Conservation (phyloP, 2,113 vertebrate genomes). For the Ceyx margarethae region DNA sequence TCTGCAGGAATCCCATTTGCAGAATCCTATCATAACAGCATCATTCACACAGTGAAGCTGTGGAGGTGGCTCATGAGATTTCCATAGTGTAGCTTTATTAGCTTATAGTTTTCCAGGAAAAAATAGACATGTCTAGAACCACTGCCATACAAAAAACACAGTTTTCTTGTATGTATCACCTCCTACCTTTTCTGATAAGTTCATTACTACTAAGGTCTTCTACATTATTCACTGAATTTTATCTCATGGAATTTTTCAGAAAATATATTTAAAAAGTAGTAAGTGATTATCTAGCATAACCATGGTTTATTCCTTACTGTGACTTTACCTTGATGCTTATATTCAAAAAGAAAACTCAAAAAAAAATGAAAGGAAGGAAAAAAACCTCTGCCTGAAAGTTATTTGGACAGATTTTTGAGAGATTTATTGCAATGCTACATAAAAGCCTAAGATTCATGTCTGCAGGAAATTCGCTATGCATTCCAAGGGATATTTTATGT, state of each 20-base stretch:
- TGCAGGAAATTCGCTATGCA: slow-evolving; percentile 72
- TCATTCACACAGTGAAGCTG: neutral
- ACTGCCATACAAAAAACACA: neutral
- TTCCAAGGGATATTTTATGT: slow-evolving; percentile 62
- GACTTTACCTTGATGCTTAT: neutral
- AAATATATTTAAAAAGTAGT: neutral
- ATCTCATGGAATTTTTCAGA: neutral
- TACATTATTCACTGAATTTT: neutral
- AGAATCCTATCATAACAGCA: neutral
- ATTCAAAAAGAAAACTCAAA: neutral
- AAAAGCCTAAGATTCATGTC: slow-evolving; percentile 49
- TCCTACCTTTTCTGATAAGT: neutral
- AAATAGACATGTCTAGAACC: neutral
- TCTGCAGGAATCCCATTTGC: neutral
- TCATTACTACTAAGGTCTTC: neutral
- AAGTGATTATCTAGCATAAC: neutral
- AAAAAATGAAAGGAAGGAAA: neutral
- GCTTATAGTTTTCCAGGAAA: neutral
- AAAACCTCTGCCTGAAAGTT: neutral
- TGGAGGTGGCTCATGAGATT: neutral
- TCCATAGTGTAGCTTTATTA: neutral
- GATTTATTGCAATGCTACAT: slow-evolving; percentile 52
- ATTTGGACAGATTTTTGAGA: slow-evolving; percentile 42
- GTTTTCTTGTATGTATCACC: neutral
- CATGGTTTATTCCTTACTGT: neutral